Evolutionary conservation across 2,113 vertebrate genomes (phyloP), one percentile per base, ranked within the genome.

Genomic region (Clarias magur): DNA sequence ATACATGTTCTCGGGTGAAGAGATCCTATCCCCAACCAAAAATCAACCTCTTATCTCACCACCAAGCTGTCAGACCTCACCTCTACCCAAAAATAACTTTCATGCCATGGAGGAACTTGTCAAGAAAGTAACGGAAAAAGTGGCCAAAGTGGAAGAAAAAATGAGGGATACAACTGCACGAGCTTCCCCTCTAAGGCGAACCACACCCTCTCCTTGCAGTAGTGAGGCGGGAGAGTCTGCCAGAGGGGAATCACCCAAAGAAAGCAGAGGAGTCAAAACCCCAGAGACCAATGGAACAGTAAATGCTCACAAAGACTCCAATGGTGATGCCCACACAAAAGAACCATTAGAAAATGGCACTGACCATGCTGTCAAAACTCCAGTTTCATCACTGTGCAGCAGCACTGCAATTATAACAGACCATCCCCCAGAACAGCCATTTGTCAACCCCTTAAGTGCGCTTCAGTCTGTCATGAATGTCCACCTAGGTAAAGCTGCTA

Each of bases 391-490:
- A 81, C 90, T 98, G 90, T 96, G 95, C 59, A 95, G 96, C 92
- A 98, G 97, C 91, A 98, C 98, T 3, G 96, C 97, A 90, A 99
- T 99, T 93, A 99, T 99, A 91, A 99, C 97, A 0, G 98, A 99
- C 91, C 98, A 99, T 90, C 97, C 97, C 23, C 97, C 98, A 0
- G 98, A 99, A 83, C 98, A 99, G 93, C 98, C 98, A 2, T 99
- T 99, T 75, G 97, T 99, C 83, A 99, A 99, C 92, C 98, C 98
- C 19, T 92, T 99, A 93, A 99, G 98, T n/a, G 98, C 98, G 65
- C 95, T 99, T 92, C 98, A 99, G 88, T 99, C 98, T 0, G 97
- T 99, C 89, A 99, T 99, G 98, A 99, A 99, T 92, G 96, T 97
- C 89, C 98, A 99, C 94, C 94, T 99, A 85, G 98, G 98, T 76